Base-by-base conservation (phyloP, 1,140 invertebrate genomes). In the Trichomalopsis sarcophagae region DNA sequence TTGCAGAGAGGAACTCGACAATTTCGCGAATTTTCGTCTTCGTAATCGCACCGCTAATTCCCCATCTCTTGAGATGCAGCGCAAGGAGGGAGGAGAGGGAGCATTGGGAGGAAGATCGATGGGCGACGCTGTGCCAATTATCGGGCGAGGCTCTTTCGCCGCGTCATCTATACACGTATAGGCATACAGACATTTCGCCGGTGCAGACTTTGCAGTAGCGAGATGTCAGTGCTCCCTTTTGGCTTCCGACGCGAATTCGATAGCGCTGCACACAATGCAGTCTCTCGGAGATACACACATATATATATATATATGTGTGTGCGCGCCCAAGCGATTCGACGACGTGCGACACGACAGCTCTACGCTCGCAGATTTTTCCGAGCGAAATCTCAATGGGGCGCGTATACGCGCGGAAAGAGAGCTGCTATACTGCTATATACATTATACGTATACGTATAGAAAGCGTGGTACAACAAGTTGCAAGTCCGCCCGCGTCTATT, bases 401-500 rank as follows among this genome's bases (percentile, higher is more conserved):
- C 5, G 33, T 36, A 36, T 36, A 36, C 33, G 33, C 9, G 44
- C 17, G 13, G 10, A 36, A 27, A 27, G 27, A 27, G 27, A 27
- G 27, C 27, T 27, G 27, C 27, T 27, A 27, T 27, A 27, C 27
- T 27, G 27, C 27, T 27, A 27, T 27, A 27, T 27, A 27, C 27
- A 27, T 27, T 27, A 27, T 27, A 27, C 27, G 27, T 27, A 27
- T n/a, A n/a, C n/a, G n/a, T 27, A 27, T 27, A 27, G 27, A 27
- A 27, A 27, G 2, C 7, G 40, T 7, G n/a, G 10, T 40, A 69
- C 82, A 79, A 79, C 82, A 84, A 79, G 82, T 84, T 80, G 68
- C 14, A 78, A 78, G 82, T 69, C 74, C 40, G 40, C 66, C 33
- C 40, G 50, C 44, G 33, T 75, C 77, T 84, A 81, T 81, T 84